These are phyloP conservation scores for Caenorhabditis sinica DNA, from an alignment of 2,888 invertebrate species.

Conservation along the genomic window DNA sequence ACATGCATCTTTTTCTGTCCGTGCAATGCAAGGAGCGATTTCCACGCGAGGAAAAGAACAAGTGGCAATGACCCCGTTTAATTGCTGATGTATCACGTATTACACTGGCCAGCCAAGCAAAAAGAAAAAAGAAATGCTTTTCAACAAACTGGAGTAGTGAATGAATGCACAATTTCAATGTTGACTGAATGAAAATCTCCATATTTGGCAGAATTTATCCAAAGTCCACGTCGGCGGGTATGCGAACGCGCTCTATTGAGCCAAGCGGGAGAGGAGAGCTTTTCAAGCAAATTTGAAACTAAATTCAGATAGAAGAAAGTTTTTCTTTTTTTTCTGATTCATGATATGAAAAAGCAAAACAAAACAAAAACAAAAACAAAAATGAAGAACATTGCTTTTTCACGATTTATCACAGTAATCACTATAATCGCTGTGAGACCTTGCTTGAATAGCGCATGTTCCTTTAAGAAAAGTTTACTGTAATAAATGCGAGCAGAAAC, in stretches of 20 bases:
- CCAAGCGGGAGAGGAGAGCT: not conserved
- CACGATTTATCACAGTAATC: too few species aligned
- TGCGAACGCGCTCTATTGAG: constrained; percentile 42
- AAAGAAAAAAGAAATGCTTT: not conserved
- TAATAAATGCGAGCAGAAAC: too few species aligned
- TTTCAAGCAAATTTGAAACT: constrained; percentile 5
- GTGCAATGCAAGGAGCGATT: constrained; percentile 16
- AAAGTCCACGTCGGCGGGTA: constrained; percentile 34
- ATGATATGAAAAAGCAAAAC: too few species aligned
- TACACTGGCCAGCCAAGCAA: constrained; percentile 8
- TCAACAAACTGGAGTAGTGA: not conserved
- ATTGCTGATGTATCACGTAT: constrained; percentile 44
- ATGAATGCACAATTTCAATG: not conserved
- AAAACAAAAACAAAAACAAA: too few species aligned
- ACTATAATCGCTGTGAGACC: too few species aligned
- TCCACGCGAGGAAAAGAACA: constrained; percentile 22
- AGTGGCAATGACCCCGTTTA: constrained; percentile 53
- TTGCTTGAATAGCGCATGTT: too few species aligned
- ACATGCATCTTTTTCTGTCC: constrained; percentile 17
- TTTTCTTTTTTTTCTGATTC: too few species aligned
- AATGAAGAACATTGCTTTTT: too few species aligned
- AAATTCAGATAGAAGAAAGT: too few species aligned
- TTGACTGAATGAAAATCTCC: not conserved
- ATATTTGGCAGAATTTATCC: constrained; percentile 31
- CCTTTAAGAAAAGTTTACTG: too few species aligned